Base-by-base conservation (phyloP, 2,797 vertebrate genomes). In the Pachyuromys duprasi region DNA sequence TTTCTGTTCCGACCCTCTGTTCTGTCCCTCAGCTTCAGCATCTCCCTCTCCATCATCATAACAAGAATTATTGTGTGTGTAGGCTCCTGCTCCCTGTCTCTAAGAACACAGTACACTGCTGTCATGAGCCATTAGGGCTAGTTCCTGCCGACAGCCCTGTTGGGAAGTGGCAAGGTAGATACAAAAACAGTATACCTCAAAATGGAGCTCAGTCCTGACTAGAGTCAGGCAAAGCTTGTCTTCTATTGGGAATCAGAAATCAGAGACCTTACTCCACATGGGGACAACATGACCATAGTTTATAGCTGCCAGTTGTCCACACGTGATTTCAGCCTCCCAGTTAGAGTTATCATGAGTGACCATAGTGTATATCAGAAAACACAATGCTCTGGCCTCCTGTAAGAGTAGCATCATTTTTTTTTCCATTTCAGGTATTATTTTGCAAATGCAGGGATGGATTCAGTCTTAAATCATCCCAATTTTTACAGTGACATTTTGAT, bases 61-160 rank as follows among this genome's bases (percentile, higher is more conserved):
- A 80, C 75, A 65, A 93, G 82, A 79, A 72, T 65, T 78, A 39
- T 45, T 42, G 55, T 62, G 67, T 67, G 42, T n/a, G 69, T 80
- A 53, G 13, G 75, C 36, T 67, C 69, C n/a, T 88, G 39, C 7
- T 83, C 82, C 60, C 86, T 24, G 18, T 79, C 53, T 72, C 72
- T 87, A 72, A 96, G 96, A 93, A 53, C 53, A 74, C 83, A 72
- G 31, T 79, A 42, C 28, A 55, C 13, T n/a, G 60, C 15, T 75
- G 33, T 65, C 45, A 45, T 67, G 60, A 62, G 79, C 53, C 72
- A 6, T 93, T 79, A 67, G 11, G n/a, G 69, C 20, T 8, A 31
- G 33, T 89, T 89, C 74, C 74, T 70, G 31, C 9, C 31, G 70
- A 80, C 24, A 63, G n/a, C 22, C n/a, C 57, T 8, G 28, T 8